Conservation (phyloP, 2,113 vertebrate genomes). For the Orthonyx spaldingii region DNA sequence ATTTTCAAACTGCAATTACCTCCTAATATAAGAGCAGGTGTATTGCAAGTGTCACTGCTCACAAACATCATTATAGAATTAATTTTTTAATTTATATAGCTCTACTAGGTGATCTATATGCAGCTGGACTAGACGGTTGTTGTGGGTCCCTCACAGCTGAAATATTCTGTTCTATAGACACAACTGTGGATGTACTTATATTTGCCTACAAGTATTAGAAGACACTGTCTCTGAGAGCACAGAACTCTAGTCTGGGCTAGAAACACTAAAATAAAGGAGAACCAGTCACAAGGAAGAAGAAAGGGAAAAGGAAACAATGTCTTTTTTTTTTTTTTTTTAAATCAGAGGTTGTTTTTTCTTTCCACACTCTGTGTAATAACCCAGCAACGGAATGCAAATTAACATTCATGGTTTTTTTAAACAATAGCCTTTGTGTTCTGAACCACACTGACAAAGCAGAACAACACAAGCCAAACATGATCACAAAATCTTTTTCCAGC, state of each 20-base stretch:
- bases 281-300: background rate
- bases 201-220: background rate
- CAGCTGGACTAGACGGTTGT: background rate
- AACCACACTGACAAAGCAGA: conserved; percentile 20
- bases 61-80: background rate
- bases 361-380: background rate
- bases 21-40: background rate
- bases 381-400: conserved; percentile 26
- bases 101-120: background rate
- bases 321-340: background rate
- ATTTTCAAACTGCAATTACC: background rate
- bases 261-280: background rate
- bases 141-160: background rate
- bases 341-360: conserved; percentile 17
- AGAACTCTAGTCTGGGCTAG: background rate
- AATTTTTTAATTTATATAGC: background rate
- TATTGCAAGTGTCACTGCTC: background rate
- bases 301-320: conserved; percentile 12
- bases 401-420: conserved; percentile 3
- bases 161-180: background rate
- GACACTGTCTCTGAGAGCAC: background rate
- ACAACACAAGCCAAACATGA: background rate
- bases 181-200: background rate
- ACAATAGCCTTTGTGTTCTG: conserved; percentile 54
- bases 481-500: conserved; percentile 10